Percentiles rank a stretch among this genome's conserved stretches.
These are phyloP conservation scores for Diarsia brunnea DNA, from an alignment of 2,888 invertebrate genomes.

Conservation along the genomic window DNA sequence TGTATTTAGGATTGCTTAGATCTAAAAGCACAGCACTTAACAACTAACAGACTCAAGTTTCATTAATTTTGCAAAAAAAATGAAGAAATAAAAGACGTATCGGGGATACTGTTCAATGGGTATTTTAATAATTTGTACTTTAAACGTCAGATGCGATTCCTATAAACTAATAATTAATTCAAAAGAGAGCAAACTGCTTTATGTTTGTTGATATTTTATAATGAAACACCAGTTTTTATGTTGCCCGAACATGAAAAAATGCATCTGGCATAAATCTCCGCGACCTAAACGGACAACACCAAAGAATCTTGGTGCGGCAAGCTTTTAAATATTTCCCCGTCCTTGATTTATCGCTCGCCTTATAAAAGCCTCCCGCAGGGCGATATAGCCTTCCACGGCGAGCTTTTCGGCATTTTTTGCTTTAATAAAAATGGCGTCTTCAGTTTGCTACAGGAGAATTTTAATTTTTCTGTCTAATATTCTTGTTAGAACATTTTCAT, in stretches of 20 bases:
- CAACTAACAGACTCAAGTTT: not conserved
- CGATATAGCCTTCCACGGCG: constrained; percentile 71
- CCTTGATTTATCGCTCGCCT: constrained; percentile 88
- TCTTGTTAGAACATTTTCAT: constrained; percentile 75
- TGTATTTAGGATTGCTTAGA: not conserved
- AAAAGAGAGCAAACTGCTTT: not conserved
- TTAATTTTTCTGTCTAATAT: constrained; percentile 84
- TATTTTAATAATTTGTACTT: not conserved
- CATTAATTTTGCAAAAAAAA: not conserved
- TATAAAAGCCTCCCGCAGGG: constrained; percentile 89
- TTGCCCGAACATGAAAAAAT: constrained; percentile 11
- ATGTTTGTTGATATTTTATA: not conserved
- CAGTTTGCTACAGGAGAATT: constrained; percentile 79
- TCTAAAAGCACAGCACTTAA: no score
- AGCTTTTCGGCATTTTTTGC: constrained; percentile 83
- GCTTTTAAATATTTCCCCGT: constrained; percentile 85
- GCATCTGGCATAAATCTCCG: constrained; percentile 30
- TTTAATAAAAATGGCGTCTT: constrained; percentile 84
- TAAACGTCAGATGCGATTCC: not conserved
- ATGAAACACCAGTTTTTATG: not conserved
- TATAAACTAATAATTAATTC: not conserved
- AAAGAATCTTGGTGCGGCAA: constrained; percentile 77
- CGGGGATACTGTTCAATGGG: not conserved
- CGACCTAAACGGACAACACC: constrained; percentile 67
- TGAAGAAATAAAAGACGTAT: not conserved